phyloP scores from a whole-genome alignment of 1,140 invertebrate genomes.

The Trichonephila clavipes region DNA sequence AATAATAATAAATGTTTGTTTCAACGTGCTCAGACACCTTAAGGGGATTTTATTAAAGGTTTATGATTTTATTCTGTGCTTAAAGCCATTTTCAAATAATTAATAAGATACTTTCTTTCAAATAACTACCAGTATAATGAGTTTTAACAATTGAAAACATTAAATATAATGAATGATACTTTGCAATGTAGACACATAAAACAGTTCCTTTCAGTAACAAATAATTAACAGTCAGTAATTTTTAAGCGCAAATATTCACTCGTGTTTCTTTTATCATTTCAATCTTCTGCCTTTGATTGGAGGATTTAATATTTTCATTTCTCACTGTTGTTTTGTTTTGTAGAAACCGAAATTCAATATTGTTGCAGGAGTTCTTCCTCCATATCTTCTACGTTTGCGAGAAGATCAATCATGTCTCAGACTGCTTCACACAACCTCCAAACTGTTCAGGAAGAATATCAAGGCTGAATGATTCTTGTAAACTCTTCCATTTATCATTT shows the following conservation, averaged over 20 bases:
- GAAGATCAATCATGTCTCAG: background rate
- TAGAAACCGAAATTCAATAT: background rate
- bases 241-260: background rate
- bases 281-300: background rate
- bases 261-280: background rate
- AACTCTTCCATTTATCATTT: background rate
- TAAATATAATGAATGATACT: background rate
- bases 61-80: no score
- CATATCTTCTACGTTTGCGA: background rate
- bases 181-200: background rate
- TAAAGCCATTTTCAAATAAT: no score
- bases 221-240: background rate
- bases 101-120: no score
- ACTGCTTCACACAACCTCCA: background rate
- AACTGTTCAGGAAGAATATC: background rate
- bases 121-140: no score
- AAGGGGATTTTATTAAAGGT: no score
- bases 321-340: background rate
- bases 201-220: no score
- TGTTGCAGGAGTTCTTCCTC: background rate
- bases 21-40: no score
- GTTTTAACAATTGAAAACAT: no score
- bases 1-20: no score
- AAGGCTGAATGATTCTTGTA: background rate
- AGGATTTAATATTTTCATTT: background rate